Conservation (phyloP, 2,888 invertebrate genomes). For the Hedychridium roseum region DNA sequence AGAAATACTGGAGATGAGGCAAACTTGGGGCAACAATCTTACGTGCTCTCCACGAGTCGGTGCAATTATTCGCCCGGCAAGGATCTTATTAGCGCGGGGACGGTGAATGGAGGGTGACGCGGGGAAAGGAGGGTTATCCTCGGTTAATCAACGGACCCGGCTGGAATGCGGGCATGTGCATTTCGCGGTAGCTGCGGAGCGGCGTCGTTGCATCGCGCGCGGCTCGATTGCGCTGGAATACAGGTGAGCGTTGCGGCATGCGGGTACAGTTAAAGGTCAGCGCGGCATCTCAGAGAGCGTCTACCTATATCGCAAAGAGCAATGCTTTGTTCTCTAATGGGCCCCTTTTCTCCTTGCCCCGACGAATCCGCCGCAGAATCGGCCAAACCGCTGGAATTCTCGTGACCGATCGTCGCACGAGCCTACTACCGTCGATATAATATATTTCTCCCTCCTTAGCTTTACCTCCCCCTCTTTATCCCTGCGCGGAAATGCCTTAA, state of each 20-base stretch:
- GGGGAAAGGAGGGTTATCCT: too few relatives aligned
- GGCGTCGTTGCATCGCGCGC: slow-evolving; percentile 14
- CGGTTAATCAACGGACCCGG: too few relatives aligned
- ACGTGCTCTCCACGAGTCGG: too few relatives aligned
- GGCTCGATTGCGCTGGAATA: slow-evolving; percentile 42
- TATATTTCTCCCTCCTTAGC: too few relatives aligned
- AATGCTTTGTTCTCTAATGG: slow-evolving; percentile 51
- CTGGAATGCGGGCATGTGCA: slow-evolving; percentile 4
- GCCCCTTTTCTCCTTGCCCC: slow-evolving; percentile 23
- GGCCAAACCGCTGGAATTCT: too few relatives aligned
- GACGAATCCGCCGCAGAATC: slow-evolving; percentile 14
- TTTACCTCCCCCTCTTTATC: too few relatives aligned
- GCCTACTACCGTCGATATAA: too few relatives aligned
- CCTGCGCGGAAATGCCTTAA: too few relatives aligned
- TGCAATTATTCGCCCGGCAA: too few relatives aligned
- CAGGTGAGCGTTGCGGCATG: slow-evolving; percentile 53
- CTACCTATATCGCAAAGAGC: slow-evolving; percentile 47
- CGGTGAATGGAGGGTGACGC: slow-evolving; percentile 1
- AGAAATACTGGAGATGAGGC: too few relatives aligned
- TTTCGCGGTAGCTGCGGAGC: slow-evolving; percentile 3
- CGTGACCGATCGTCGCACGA: too few relatives aligned
- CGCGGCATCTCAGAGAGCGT: slow-evolving; percentile 43
- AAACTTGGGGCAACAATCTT: too few relatives aligned
- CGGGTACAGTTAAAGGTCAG: slow-evolving; percentile 60
- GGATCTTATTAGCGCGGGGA: neutral